Evolutionary conservation across 2,113 vertebrate species (phyloP), one percentile per base, ranked within the genome.

Genomic region (Malurus elegans): DNA sequence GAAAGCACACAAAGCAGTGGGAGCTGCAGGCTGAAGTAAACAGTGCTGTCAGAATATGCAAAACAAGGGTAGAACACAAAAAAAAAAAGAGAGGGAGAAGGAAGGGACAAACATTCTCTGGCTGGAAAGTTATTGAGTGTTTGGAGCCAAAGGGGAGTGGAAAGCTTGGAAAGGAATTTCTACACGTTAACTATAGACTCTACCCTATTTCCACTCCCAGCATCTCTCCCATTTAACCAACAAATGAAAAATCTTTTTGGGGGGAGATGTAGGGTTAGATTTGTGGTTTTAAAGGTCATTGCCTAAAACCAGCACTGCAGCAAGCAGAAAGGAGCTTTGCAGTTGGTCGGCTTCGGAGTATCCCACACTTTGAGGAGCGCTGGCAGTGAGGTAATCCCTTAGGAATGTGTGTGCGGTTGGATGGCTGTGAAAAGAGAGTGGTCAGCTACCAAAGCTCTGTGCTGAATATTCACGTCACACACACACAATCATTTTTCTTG

Each of bases 401-500:
- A 98, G 97, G 98, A 98, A 98, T 98, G 96, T 60, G 84, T 92
- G 96, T 92, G 97, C 97, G 97, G 97, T 97, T 76, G 88, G 97
- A 97, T 96, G 97, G 96, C 92, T 97, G 96, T 97, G 98, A 98
- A 98, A 98, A 97, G 97, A 97, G 66, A 96, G 93, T 72, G 86
- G 95, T 97, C 97, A 96, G 95, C 94, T 96, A 97, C 95, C 95
- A 96, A 97, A 93, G 93, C 69, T 61, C 83, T 58, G 81, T 86
- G 95, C 96, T 97, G 95, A 97, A 96, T 78, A 92, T 93, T 97
- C 97, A 91, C 94, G 72, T 89, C 89, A 95, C 94, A 95, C 94
- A 89, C 96, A 88, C 95, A 95, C 94, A 96, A 96, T 94, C 90
- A 95, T 95, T 97, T 96, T 97, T 96, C 95, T 97, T 95, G 90